phyloP scores from a whole-genome alignment of 2,113 vertebrate genomes.

The Petrocephalus microphthalmus region DNA sequence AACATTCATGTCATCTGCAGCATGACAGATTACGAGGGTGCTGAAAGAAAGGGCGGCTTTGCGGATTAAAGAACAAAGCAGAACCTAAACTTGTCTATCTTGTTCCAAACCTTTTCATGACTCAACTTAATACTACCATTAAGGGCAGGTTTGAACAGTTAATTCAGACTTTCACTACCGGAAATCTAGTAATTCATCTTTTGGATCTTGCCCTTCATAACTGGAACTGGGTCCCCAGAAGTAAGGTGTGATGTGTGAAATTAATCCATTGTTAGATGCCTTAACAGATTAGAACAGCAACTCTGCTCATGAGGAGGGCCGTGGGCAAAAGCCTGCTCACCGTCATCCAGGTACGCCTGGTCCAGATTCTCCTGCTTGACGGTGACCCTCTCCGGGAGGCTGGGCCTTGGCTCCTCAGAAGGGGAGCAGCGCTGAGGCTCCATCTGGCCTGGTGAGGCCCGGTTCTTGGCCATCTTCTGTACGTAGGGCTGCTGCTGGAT shows the following conservation, averaged over 20 bases:
- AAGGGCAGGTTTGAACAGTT: not conserved
- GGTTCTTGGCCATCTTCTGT: slow-evolving; percentile 50
- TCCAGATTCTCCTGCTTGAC: slow-evolving; percentile 96
- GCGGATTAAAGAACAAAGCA: not conserved
- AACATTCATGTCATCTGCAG: not conserved
- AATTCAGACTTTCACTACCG: not conserved
- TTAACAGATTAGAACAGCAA: not conserved
- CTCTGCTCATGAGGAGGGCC: not conserved
- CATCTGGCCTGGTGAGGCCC: slow-evolving; percentile 43
- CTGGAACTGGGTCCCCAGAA: not conserved
- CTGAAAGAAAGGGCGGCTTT: not conserved
- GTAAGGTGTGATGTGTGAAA: not conserved
- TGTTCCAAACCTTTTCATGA: not conserved
- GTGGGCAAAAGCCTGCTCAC: slow-evolving; percentile 54
- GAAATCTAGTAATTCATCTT: not conserved
- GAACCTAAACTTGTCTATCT: not conserved
- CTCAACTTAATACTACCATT: not conserved
- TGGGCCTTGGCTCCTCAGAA: slow-evolving; percentile 61
- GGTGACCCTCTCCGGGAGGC: slow-evolving; percentile 69
- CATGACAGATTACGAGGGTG: not conserved
- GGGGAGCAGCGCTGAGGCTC: slow-evolving; percentile 64
- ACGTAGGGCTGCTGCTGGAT: slow-evolving; percentile 81
- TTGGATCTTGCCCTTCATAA: not conserved
- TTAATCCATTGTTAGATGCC: not conserved
- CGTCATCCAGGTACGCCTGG: slow-evolving; percentile 95